Evolutionary conservation across 2,888 invertebrate species (phyloP).

Genomic region (Drosophila anomelani): DNA sequence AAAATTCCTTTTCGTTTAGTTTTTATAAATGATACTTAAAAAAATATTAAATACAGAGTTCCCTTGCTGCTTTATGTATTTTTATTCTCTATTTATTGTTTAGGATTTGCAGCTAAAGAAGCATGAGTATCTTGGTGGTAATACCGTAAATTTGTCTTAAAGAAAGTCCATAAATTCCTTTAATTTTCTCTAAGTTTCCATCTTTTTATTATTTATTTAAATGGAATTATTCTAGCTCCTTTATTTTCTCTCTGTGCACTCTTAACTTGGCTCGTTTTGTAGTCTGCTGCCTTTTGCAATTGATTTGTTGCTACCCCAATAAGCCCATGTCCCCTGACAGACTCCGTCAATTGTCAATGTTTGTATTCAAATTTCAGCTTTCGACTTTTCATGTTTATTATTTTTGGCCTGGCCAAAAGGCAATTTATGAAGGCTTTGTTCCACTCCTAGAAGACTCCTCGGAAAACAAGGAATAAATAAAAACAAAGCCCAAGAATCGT

Average conservation of each 20-base stretch:
- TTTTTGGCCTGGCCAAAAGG: conserved; percentile 2
- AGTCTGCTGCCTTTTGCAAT: conserved; percentile 20
- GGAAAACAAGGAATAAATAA: neutral
- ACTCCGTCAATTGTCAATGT: conserved; percentile 58
- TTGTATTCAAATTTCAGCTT: conserved; percentile 73
- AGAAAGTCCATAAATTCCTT: too few relatives aligned
- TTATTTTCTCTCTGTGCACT: neutral
- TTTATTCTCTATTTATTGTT: too few relatives aligned
- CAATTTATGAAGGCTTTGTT: conserved; percentile 76
- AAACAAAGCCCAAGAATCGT: neutral
- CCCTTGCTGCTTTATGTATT: too few relatives aligned
- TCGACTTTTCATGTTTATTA: conserved; percentile 47
- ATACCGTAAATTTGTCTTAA: too few relatives aligned
- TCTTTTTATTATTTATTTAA: neutral
- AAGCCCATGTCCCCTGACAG: conserved; percentile 11
- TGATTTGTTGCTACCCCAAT: conserved; percentile 60
- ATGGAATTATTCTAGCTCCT: neutral
- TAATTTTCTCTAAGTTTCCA: too few relatives aligned
- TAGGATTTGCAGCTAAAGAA: too few relatives aligned
- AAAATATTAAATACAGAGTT: too few relatives aligned
- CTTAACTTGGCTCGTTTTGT: conserved; percentile 32
- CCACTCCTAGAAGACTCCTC: conserved; percentile 14
- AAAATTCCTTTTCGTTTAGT: too few relatives aligned
- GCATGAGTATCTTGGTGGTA: too few relatives aligned
- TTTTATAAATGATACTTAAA: too few relatives aligned